These are phyloP conservation scores for Palaemon carinicauda DNA, from an alignment of 1,140 invertebrate species.

Conservation along the genomic window DNA sequence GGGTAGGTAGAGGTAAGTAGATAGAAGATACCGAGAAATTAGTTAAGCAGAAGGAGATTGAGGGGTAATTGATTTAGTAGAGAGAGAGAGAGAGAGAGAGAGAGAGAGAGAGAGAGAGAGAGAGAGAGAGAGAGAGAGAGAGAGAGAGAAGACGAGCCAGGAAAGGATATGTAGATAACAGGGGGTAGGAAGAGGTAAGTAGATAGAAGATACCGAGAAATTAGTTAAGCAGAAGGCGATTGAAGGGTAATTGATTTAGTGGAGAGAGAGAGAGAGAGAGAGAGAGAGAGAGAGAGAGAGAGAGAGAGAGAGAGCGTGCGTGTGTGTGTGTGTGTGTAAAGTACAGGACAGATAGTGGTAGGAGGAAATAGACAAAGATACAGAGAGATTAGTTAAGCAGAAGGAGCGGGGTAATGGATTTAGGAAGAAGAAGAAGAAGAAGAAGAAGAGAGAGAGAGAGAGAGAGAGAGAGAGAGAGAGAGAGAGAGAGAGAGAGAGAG, in stretches of 20 bases:
- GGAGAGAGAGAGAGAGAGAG: neutral
- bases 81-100: neutral
- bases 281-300: neutral
- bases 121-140: neutral
- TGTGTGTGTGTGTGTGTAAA: neutral
- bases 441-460: neutral
- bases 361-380: no score
- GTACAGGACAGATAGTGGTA: neutral
- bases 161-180: neutral
- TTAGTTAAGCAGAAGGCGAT: no score
- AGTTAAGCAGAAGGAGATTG: no score
- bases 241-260: no score
- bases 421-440: neutral
- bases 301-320: neutral
- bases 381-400: no score
- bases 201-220: no score
- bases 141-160: neutral
- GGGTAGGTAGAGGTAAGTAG: neutral
- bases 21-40: no score
- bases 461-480: neutral
- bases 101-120: neutral
- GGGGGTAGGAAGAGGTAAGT: neutral
- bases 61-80: no score
- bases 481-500: neutral
- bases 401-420: no score